phyloP scores from a whole-genome alignment of 2,888 invertebrate genomes.

The Caenorhabditis afra region DNA sequence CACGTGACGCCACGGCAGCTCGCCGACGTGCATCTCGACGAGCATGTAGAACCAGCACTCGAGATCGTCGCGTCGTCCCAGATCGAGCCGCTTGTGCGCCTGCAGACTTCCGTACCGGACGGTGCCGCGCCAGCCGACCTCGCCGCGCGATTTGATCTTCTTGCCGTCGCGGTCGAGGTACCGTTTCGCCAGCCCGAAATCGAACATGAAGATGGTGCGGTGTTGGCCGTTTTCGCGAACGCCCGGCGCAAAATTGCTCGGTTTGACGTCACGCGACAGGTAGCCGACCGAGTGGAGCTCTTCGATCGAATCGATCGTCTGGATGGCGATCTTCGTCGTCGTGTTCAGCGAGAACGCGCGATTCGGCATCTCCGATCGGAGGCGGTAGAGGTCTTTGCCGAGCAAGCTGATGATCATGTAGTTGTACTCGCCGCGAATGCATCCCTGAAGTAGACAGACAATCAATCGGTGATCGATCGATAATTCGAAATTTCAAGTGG shows the following conservation, averaged over 20 bases:
- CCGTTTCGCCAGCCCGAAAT: conserved; percentile 61
- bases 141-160: conserved; percentile 62
- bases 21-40: conserved; percentile 70
- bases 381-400: conserved; percentile 68
- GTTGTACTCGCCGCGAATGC: conserved; percentile 64
- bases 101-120: conserved; percentile 71
- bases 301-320: conserved; percentile 67
- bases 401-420: conserved; percentile 71
- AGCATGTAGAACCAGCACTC: conserved; percentile 75
- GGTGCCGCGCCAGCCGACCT: conserved; percentile 73
- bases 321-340: conserved; percentile 68
- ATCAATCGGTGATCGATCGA: no score
- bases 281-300: conserved; percentile 67
- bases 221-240: conserved; percentile 43
- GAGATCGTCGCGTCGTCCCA: conserved; percentile 69
- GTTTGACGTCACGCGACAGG: conserved; percentile 65
- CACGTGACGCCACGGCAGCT: conserved; percentile 71
- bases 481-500: no score
- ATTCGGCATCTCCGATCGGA: conserved; percentile 52
- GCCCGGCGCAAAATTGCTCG: conserved; percentile 69
- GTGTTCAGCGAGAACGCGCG: conserved; percentile 69
- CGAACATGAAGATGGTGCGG: conserved; percentile 58
- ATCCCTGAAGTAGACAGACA: no score
- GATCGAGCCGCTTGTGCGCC: conserved; percentile 69
- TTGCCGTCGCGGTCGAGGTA: conserved; percentile 49